Evolutionary conservation across 1,140 invertebrate species (phyloP), one percentile per base, ranked within the genome.

Genomic region (Ladona fulva): DNA sequence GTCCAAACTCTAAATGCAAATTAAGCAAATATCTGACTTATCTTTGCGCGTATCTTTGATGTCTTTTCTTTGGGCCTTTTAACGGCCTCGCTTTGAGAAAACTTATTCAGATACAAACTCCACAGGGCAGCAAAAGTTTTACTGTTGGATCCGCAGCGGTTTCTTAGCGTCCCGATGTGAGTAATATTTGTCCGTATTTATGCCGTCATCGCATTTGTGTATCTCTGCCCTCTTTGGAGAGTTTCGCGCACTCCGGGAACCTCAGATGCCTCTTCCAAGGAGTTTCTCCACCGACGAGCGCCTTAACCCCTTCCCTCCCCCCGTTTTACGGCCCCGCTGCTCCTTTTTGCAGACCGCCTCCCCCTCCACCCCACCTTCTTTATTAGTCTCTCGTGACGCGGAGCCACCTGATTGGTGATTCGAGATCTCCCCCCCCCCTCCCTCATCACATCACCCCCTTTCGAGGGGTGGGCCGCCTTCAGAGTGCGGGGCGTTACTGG

Each of bases 101-200:
- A 66, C 52, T 66, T 66, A 66, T 66, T 66, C 52, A 22, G 52
- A 66, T 66, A 66, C 52, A 66, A 16, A 66, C 52, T 19, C 52
- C n/a, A 66, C 52, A 12, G 52, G 52, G 52, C 52, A 66, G 52
- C 52, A 66, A 66, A 66, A 66, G 52, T 66, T 66, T 66, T 66
- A 66, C 52, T 66, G 52, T 66, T 22, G 52, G 12, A 66, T 66
- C n/a, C 52, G 52, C 52, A 66, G 52, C n/a, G 52, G 52, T 66
- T 66, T 66, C 52, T 22, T 66, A 66, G 52, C 3, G 52, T 66
- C 52, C 52, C 52, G n/a, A 66, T 66, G 52, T 66, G 52, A 66
- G 52, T 66, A 66, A 66, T 66, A 66, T 66, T 66, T 66, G 52
- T 66, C 52, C 52, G 52, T 66, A 66, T 66, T 66, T 66, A 66